These are phyloP conservation scores for Microtus agrestis DNA, from an alignment of 2,797 vertebrate genomes.

Conservation along the genomic window DNA sequence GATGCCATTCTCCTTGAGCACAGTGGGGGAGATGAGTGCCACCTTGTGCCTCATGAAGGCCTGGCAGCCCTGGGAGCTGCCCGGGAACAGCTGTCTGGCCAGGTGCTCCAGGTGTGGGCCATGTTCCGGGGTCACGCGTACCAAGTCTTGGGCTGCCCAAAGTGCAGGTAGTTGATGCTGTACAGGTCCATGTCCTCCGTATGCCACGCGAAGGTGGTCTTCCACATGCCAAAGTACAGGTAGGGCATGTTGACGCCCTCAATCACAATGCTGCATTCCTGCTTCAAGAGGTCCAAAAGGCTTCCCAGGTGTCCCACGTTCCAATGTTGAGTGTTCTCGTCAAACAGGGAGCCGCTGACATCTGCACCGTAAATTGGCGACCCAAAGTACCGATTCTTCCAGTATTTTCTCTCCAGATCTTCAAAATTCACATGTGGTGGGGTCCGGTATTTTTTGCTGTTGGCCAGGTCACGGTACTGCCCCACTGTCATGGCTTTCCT, in stretches of 20 bases:
- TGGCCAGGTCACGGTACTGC: slow-evolving; percentile 49
- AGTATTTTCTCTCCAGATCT: slow-evolving; percentile 71
- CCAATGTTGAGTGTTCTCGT: slow-evolving; percentile 88
- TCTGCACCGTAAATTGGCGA: slow-evolving; percentile 70
- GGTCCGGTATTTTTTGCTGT: background rate
- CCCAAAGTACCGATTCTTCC: slow-evolving; percentile 50
- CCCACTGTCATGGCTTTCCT: slow-evolving; percentile 57
- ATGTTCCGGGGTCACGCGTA: slow-evolving; percentile 81
- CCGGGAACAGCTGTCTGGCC: slow-evolving; percentile 70
- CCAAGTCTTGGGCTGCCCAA: slow-evolving; percentile 97
- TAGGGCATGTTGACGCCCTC: slow-evolving; percentile 98
- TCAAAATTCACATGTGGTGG: slow-evolving; percentile 20
- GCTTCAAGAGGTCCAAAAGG: slow-evolving; percentile 95
- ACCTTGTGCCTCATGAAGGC: slow-evolving; percentile 78
- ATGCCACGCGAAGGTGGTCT: slow-evolving; percentile 98
- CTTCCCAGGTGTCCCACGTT: slow-evolving; percentile 96
- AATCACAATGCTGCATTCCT: slow-evolving; percentile 97
- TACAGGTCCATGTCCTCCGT: slow-evolving; percentile 99
- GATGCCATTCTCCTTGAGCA: slow-evolving; percentile 59
- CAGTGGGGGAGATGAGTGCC: slow-evolving; percentile 67
- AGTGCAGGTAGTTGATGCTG: slow-evolving; percentile 98
- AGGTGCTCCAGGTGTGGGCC: slow-evolving; percentile 80
- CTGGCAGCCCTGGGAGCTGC: slow-evolving; percentile 32
- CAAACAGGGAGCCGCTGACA: slow-evolving; percentile 72
- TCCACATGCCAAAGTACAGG: slow-evolving; percentile 99